phyloP scores from a whole-genome alignment of 2,113 vertebrate species.

The Burhinus bistriatus region DNA sequence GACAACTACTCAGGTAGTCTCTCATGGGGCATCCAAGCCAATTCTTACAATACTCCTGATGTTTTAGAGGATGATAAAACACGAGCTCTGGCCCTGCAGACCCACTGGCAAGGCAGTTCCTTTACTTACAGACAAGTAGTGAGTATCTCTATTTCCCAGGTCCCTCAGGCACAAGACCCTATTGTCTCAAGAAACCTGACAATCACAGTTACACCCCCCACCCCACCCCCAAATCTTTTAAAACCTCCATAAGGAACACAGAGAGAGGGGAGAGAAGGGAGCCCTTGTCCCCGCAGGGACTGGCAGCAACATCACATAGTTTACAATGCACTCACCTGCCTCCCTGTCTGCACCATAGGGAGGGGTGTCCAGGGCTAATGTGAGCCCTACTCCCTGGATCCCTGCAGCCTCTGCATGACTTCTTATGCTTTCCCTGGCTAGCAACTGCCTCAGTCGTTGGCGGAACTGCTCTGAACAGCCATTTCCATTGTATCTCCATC shows the following conservation, averaged over 20 bases:
- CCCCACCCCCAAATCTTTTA: neutral
- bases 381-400: neutral
- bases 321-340: neutral
- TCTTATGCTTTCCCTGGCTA: neutral
- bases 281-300: neutral
- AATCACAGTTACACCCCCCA: neutral
- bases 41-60: neutral
- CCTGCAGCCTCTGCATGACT: neutral
- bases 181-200: neutral
- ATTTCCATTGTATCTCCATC: neutral
- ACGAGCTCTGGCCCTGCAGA: neutral
- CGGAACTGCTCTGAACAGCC: neutral
- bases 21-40: neutral
- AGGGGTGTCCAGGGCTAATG: neutral
- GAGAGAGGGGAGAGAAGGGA: neutral
- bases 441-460: neutral
- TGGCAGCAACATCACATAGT: neutral
- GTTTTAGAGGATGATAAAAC: neutral
- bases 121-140: rapidly evolving
- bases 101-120: neutral
- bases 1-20: neutral
- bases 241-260: neutral
- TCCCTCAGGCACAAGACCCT: neutral
- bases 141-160: neutral
- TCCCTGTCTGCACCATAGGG: neutral